These are phyloP conservation scores for Palythoa heliodiscus DNA, from an alignment of 92 coral and sea anemone species.

Conservation along the genomic window DNA sequence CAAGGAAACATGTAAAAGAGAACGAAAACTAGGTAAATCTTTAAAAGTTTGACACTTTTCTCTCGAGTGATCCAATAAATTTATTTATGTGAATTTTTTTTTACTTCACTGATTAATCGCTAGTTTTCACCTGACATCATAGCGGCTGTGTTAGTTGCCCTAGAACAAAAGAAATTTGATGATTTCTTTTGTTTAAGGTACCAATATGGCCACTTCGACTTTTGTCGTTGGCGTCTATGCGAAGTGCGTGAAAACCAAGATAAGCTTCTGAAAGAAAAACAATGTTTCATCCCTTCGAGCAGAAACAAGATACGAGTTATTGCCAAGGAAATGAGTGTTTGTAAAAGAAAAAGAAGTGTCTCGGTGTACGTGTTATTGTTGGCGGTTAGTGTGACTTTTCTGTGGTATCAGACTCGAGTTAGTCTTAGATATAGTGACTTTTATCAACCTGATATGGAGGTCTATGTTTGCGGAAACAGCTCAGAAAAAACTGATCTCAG, in stretches of 20 bases:
- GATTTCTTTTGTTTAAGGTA: no score
- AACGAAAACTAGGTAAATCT: no score
- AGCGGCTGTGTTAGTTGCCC: no score
- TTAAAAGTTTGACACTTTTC: background rate
- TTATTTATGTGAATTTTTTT: background rate
- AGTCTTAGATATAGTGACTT: background rate
- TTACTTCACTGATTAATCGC: background rate
- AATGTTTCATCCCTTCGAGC: background rate
- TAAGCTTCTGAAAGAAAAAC: background rate
- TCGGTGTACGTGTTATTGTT: background rate
- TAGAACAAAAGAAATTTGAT: no score
- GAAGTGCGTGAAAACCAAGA: no score
- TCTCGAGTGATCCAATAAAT: background rate
- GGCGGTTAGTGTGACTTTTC: background rate
- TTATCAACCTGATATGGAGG: conserved; percentile 26
- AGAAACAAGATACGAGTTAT: background rate
- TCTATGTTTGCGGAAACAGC: conserved; percentile 38
- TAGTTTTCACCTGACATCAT: no score
- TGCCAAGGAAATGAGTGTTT: background rate
- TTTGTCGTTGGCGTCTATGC: no score
- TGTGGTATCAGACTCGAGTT: conserved; percentile 29
- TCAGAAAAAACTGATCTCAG: conserved; percentile 19
- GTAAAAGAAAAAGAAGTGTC: background rate
- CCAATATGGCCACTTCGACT: no score
- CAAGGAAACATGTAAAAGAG: no score